Base-by-base conservation (phyloP, 2,888 invertebrate species). In the Neocrepidodera transversa region DNA sequence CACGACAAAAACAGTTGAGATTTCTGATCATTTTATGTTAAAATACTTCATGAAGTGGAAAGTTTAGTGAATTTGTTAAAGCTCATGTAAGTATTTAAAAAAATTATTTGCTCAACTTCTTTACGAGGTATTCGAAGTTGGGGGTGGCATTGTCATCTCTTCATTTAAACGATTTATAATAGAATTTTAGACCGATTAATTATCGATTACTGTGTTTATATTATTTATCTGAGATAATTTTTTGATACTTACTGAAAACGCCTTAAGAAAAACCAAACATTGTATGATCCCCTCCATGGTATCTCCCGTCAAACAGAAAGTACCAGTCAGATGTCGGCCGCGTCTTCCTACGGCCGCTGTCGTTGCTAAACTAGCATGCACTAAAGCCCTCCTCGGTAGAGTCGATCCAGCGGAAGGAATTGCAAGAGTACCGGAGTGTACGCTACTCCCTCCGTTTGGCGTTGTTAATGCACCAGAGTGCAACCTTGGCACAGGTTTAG, bases 261-360 rank as follows among this genome's bases (percentile, higher is more conserved):
- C 93, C 81, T 93, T 94, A 77, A 93, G 87, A 83, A 93, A 93
- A 73, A 94, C 94, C 74, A 94, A 86, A 79, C 93, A 93, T 83
- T 94, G 93, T 77, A 94, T 93, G 76, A 94, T 93, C 71, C 93
- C 93, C 78, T 94, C 93, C 93, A 94, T 93, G 61, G 93, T 93
- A 81, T 93, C 93, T 53, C 93, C 93, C 43, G 92, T 92, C 61
- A 93, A 86, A 76, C 93, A 92, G 82, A 94, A 93, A 51, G 92
- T 93, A 70, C 93, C 93, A 13, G 92, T 91, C 65, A 93, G 85
- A 77, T 93, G 92, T 65, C 92, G 84, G 68, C 91, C 90, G 76
- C 91, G 89, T 74, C 91, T 87, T 30, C 91, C 87, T 51, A 90
- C 86, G 53, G 88, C 87, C 13, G 84, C 83, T 57, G 90, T 88